Evolutionary conservation across 2,113 vertebrate species (phyloP).

Genomic region (Urocynchramus pylzowi): DNA sequence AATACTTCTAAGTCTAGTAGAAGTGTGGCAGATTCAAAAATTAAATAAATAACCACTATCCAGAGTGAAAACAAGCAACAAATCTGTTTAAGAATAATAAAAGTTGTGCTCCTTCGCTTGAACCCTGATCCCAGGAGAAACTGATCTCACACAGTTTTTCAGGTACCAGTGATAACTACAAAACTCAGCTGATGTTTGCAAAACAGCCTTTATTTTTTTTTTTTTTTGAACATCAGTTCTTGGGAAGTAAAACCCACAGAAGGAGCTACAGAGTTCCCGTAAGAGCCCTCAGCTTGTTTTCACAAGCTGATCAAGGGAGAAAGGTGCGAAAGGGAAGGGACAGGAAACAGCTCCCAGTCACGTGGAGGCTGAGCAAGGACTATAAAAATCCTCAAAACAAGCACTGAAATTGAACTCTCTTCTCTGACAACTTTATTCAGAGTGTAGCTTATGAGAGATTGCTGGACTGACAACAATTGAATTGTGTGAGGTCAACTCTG

Average conservation of each 20-base stretch:
- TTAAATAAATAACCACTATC: neutral
- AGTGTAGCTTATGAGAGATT: neutral
- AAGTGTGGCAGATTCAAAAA: neutral
- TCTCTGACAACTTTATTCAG: neutral
- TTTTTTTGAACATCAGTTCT: neutral
- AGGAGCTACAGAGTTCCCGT: neutral
- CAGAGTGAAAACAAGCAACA: neutral
- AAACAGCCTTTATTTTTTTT: neutral
- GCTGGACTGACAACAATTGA: neutral
- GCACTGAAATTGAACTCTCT: neutral
- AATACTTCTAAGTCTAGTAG: neutral
- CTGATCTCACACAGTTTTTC: neutral
- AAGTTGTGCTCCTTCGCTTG: neutral
- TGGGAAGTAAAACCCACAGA: neutral
- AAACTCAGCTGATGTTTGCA: neutral
- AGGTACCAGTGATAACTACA: neutral
- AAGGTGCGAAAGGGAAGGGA: neutral
- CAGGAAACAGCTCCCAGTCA: neutral
- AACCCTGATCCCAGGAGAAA: neutral
- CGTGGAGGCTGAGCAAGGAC: neutral
- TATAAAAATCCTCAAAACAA: neutral
- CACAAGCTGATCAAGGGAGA: neutral
- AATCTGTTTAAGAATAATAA: neutral
- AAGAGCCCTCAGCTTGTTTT: neutral
- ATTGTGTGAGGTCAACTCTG: neutral